Base-by-base conservation (phyloP, 2,113 vertebrate species). In the Ictalurus furcatus region DNA sequence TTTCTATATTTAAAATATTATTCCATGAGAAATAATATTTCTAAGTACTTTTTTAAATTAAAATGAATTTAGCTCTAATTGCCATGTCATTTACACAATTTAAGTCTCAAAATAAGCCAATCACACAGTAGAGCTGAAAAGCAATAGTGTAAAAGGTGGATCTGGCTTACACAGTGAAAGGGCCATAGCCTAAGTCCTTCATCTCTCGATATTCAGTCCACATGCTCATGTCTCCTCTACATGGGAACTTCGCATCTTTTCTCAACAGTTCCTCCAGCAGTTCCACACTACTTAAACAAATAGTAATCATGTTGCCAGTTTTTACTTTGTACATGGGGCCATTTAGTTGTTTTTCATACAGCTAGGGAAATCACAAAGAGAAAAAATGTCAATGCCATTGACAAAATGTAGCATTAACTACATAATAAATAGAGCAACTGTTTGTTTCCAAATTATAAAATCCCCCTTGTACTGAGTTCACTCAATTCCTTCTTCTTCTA, bases 191-290 rank as follows among this genome's bases (percentile, higher is more conserved):
- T 19, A 97, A 71, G 74, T 91, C 96, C 6, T 93, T 95, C 34
- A 94, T 92, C 82, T 97, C 95, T 0, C 98, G 96, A 85, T 97
- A 97, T 11, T 97, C 97, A 88, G 95, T 98, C 98, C 98, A 99
- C 0, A 95, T 69, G 0, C 94, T 92, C 97, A 97, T 98, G 93
- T 96, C 94, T 0, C 95, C 95, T 76, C 98, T 92, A 71, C 92
- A 69, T 0, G 98, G 98, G 89, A 97, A 97, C 90, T 96, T 98
- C 54, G 95, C 97, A n/a, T 99, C 98, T 78, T 97, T 97, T 73
- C 98, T 95, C 78, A 99, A 85, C 73, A 98, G 76, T 63, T 97
- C 96, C 92, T 99, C 98, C 91, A 98, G 65, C 48, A 98, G 93
- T n/a, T 96, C 93, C 0, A 95, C 96, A 56, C 96, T 97, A 91